Conservation (phyloP, 2,797 vertebrate species). For the Aeoliscus strigatus region DNA sequence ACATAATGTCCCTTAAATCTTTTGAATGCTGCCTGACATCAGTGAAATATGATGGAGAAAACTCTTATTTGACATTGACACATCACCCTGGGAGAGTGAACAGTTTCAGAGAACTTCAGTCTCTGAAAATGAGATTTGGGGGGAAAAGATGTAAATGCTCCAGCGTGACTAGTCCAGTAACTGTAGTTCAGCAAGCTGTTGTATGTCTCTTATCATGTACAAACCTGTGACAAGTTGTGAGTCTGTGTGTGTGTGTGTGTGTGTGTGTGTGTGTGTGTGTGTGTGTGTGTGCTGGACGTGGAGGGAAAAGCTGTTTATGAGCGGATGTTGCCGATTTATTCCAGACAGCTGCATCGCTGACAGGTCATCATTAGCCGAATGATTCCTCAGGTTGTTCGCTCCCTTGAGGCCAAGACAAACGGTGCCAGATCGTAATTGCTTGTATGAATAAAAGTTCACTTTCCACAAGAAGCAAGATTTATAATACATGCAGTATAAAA, state of each 20-base stretch:
- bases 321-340: slow-evolving; percentile 77
- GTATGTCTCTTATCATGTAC: no score
- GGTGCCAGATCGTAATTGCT: slow-evolving; percentile 78
- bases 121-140: no score
- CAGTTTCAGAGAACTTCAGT: no score
- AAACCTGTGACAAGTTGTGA: no score
- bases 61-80: no score
- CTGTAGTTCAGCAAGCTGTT: no score
- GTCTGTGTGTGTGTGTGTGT: slow-evolving; percentile 10
- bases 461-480: slow-evolving; percentile 63
- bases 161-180: no score
- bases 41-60: no score
- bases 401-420: slow-evolving; percentile 76
- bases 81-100: no score
- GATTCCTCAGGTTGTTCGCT: slow-evolving; percentile 78
- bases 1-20: no score
- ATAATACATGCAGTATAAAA: slow-evolving; percentile 63
- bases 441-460: slow-evolving; percentile 79
- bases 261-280: slow-evolving; percentile 18
- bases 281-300: slow-evolving; percentile 53
- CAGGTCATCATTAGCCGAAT: slow-evolving; percentile 80
- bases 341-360: slow-evolving; percentile 82
- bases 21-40: no score
- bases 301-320: slow-evolving; percentile 77
- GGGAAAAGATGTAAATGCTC: no score